phyloP scores from a whole-genome alignment of 2,888 invertebrate species.

The Amphipoea oculea region DNA sequence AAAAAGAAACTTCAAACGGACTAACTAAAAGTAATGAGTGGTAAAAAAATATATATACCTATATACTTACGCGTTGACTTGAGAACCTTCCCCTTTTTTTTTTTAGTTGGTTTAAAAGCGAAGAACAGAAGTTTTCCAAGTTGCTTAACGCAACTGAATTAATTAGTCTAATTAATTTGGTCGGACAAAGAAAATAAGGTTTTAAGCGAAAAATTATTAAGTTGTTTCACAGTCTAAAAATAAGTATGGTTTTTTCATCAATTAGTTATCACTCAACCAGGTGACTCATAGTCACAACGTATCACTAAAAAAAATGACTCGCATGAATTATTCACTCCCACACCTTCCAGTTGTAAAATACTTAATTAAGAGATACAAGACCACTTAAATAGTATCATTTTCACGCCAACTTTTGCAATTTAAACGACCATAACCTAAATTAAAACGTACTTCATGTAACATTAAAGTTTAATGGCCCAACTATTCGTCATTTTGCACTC shows the following conservation, averaged over 20 bases:
- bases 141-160: not conserved
- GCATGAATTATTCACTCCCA: not conserved
- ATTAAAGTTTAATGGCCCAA: slow-evolving; percentile 47
- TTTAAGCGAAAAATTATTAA: not conserved
- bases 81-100: not conserved
- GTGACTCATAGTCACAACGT: slow-evolving; percentile 14
- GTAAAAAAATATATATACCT: not conserved
- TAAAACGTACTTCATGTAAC: slow-evolving; percentile 60
- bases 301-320: slow-evolving; percentile 18
- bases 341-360: slow-evolving; percentile 31
- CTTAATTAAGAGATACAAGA: slow-evolving; percentile 17
- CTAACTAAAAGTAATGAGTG: not conserved
- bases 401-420: slow-evolving; percentile 46
- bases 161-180: not conserved
- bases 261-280: not conserved
- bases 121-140: not conserved
- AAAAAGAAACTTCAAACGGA: not conserved
- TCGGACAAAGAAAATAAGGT: not conserved
- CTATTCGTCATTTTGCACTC: slow-evolving; percentile 54
- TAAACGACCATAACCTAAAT: slow-evolving; percentile 62
- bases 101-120: not conserved
- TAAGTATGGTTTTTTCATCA: not conserved
- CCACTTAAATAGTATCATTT: slow-evolving; percentile 27
- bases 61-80: not conserved
- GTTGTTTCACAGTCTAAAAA: not conserved